Conservation (phyloP, 2,888 invertebrate species). For the Eupsilia transversa region DNA sequence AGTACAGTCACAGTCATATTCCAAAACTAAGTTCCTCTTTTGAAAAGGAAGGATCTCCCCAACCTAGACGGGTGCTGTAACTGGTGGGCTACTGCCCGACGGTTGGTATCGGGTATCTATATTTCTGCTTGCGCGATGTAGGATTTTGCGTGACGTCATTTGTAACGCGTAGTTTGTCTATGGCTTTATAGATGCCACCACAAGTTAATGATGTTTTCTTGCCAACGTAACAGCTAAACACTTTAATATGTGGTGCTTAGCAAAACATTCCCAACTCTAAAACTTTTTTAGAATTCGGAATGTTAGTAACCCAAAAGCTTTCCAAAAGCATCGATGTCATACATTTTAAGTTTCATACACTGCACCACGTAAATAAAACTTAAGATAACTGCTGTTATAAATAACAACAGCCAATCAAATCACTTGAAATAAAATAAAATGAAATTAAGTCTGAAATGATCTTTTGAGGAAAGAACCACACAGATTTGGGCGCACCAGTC, state of each 20-base stretch:
- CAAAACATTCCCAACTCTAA: too few relatives aligned
- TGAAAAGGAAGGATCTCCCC: not conserved
- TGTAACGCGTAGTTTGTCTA: not conserved
- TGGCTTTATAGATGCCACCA: not conserved
- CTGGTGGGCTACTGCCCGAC: not conserved
- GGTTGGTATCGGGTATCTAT: not conserved
- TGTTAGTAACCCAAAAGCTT: not conserved
- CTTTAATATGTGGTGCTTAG: not conserved
- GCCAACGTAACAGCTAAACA: too few relatives aligned
- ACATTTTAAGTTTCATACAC: not conserved
- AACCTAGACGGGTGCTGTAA: too few relatives aligned
- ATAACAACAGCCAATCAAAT: not conserved
- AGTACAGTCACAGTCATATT: slow-evolving; percentile 47
- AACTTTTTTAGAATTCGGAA: too few relatives aligned
- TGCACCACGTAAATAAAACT: not conserved
- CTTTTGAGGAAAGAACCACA: too few relatives aligned
- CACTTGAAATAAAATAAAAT: not conserved
- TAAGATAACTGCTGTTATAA: not conserved
- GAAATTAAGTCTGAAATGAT: too few relatives aligned
- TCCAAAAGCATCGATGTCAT: not conserved
- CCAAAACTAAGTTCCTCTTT: not conserved
- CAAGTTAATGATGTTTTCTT: not conserved
- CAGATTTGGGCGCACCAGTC: too few relatives aligned
- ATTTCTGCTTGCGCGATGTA: not conserved
- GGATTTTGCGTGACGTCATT: too few relatives aligned